Conservation (phyloP, 2,113 vertebrate species). For the Pristiophorus japonicus region DNA sequence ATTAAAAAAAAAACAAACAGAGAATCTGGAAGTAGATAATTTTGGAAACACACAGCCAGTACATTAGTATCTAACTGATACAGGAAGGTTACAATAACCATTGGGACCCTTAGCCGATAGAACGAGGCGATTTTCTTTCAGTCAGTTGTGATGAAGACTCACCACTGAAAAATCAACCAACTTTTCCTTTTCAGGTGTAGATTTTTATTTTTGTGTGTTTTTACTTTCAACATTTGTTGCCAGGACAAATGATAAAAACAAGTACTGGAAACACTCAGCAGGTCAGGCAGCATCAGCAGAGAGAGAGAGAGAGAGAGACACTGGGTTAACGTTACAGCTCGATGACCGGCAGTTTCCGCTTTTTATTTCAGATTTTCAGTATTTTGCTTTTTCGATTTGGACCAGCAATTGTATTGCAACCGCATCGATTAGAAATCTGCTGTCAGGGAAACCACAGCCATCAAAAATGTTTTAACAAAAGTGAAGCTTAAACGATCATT, state of each 20-base stretch:
- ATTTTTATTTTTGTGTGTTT: too few relatives aligned
- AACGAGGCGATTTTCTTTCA: neutral
- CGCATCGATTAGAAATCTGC: neutral
- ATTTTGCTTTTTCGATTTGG: neutral
- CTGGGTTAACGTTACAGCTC: neutral
- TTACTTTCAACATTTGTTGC: neutral
- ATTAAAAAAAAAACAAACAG: neutral
- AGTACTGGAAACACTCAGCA: neutral
- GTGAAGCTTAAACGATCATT: neutral
- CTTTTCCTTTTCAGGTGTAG: neutral
- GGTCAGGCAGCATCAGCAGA: neutral
- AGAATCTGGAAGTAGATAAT: neutral
- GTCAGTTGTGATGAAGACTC: neutral
- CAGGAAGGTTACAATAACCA: neutral
- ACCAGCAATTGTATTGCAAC: neutral
- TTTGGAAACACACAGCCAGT: neutral
- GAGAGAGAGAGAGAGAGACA: neutral
- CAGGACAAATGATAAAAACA: neutral
- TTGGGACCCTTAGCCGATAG: neutral
- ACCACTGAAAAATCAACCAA: neutral
- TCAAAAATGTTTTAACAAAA: neutral
- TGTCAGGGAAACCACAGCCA: neutral
- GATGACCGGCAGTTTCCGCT: neutral
- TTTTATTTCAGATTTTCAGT: neutral
- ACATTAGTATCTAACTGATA: neutral